phyloP scores from a whole-genome alignment of 2,888 invertebrate species.

The Acronicta alni region DNA sequence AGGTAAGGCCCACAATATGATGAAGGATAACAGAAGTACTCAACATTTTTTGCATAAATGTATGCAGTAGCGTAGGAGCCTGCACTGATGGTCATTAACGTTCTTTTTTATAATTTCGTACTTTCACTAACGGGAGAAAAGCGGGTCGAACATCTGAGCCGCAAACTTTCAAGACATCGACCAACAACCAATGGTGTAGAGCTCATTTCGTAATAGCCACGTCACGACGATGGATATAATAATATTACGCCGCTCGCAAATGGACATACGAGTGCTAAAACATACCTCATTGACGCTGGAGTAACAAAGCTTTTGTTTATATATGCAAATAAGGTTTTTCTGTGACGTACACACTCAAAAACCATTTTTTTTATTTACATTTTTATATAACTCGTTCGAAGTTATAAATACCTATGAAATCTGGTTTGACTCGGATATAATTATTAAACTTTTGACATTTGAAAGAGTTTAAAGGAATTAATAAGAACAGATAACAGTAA shows the following conservation, averaged over 20 bases:
- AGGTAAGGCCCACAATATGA: too few relatives aligned
- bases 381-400: too few relatives aligned
- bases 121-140: constrained; percentile 80
- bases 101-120: constrained; percentile 66
- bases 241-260: constrained; percentile 28
- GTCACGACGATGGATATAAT: constrained; percentile 55
- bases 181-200: constrained; percentile 62
- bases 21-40: too few relatives aligned
- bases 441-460: neutral
- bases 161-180: constrained; percentile 71
- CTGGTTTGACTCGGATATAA: neutral
- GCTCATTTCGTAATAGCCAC: constrained; percentile 69
- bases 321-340: constrained; percentile 13
- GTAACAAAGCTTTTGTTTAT: constrained; percentile 18
- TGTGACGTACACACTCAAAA: constrained; percentile 5
- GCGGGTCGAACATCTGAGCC: constrained; percentile 73
- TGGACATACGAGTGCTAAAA: constrained; percentile 31
- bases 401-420: neutral
- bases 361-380: constrained; percentile 9
- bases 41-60: constrained; percentile 3
- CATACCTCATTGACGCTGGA: constrained; percentile 11
- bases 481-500: neutral
- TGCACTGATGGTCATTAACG: constrained; percentile 42
- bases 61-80: constrained; percentile 11
- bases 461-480: neutral